Conservation (phyloP, 2,888 invertebrate species). For the Horisme vitalbata region DNA sequence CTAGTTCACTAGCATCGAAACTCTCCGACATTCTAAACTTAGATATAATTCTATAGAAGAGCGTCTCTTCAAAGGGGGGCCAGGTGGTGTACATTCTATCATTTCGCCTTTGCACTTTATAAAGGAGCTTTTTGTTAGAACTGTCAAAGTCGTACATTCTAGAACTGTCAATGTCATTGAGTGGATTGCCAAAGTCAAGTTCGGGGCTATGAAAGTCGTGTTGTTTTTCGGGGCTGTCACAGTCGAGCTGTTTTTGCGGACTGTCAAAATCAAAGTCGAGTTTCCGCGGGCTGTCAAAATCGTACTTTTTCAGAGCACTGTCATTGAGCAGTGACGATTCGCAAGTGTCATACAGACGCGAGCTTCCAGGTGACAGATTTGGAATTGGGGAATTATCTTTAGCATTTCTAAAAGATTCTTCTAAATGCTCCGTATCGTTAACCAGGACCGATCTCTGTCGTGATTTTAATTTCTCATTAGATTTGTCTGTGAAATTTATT, state of each 20-base stretch:
- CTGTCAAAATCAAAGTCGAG: neutral
- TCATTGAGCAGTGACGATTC: conserved; percentile 17
- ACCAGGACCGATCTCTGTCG: conserved; percentile 20
- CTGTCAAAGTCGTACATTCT: conserved; percentile 12
- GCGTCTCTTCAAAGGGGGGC: conserved; percentile 70
- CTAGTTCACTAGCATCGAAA: conserved; percentile 67
- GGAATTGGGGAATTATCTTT: conserved; percentile 30
- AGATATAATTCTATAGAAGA: conserved; percentile 68
- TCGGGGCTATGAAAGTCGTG: neutral
- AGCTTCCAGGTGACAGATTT: conserved; percentile 40
- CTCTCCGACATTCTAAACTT: conserved; percentile 74
- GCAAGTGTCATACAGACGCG: conserved; percentile 38
- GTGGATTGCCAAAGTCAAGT: neutral
- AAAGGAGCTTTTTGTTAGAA: conserved; percentile 46
- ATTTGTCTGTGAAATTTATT: conserved; percentile 30
- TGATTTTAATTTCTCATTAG: conserved; percentile 7
- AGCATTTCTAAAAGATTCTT: neutral
- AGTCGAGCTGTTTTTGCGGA: neutral
- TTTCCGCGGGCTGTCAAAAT: neutral
- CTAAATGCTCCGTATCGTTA: conserved; percentile 13
- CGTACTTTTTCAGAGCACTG: neutral
- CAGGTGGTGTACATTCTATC: conserved; percentile 57
- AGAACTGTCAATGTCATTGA: neutral
- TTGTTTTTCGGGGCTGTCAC: neutral
- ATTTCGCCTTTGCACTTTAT: conserved; percentile 43